Conservation (phyloP, 2,797 vertebrate species). For the Catamblyrhynchus diadema region DNA sequence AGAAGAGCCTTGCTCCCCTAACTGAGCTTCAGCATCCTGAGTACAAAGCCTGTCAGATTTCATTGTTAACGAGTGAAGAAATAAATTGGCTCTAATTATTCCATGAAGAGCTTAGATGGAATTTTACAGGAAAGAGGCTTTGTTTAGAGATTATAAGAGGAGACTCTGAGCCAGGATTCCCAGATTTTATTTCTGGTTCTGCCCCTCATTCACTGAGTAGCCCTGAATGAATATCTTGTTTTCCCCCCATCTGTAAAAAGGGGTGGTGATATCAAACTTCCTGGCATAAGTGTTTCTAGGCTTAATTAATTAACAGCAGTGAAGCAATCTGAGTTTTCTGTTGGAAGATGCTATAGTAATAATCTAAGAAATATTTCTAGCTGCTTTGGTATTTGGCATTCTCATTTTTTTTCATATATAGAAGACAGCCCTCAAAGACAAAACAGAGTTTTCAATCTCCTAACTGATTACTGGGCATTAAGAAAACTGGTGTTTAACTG, state of each 20-base stretch:
- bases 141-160: conserved; percentile 17
- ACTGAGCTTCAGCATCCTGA: conserved; percentile 32
- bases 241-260: not conserved
- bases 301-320: conserved; percentile 47
- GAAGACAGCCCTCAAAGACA: not conserved
- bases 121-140: conserved; percentile 47
- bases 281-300: conserved; percentile 7
- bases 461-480: not conserved
- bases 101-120: conserved; percentile 17
- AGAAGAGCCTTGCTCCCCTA: conserved; percentile 40
- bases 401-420: not conserved
- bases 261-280: not conserved
- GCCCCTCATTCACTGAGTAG: not conserved
- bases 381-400: not conserved
- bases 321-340: conserved; percentile 26
- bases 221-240: not conserved
- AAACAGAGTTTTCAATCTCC: not conserved
- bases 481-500: not conserved
- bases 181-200: conserved; percentile 42
- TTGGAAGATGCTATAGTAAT: not conserved
- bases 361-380: conserved; percentile 24
- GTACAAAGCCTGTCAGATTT: conserved; percentile 62
- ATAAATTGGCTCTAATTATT: conserved; percentile 49
- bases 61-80: conserved; percentile 63
- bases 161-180: not conserved